Percentiles rank a stretch among this genome's conserved stretches.
Conservation (phyloP, 1,140 invertebrate genomes). For the Lepidotrigona ventralis region DNA sequence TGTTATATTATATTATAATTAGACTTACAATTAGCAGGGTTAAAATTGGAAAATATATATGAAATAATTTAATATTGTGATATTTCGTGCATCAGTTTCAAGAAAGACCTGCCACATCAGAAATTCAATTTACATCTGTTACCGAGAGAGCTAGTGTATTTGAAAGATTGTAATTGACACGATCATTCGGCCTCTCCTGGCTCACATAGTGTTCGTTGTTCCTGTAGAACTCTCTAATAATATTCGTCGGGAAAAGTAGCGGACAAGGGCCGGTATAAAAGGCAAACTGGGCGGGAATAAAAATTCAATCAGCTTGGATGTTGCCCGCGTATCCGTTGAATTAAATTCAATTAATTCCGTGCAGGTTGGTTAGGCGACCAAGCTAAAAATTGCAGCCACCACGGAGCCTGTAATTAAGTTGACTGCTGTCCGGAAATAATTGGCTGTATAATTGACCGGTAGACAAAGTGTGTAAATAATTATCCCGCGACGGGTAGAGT, state of each 20-base stretch:
- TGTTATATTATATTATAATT: too few relatives aligned
- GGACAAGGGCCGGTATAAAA: background rate
- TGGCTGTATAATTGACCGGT: slow-evolving; percentile 57
- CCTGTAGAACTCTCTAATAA: too few relatives aligned
- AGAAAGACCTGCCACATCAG: too few relatives aligned
- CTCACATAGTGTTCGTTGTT: too few relatives aligned
- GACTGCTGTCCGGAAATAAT: slow-evolving; percentile 51
- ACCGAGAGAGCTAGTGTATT: too few relatives aligned
- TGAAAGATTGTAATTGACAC: too few relatives aligned
- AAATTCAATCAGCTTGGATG: slow-evolving; percentile 50
- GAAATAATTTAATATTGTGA: too few relatives aligned
- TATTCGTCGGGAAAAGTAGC: background rate
- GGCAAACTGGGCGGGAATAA: slow-evolving; percentile 20
- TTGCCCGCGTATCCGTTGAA: slow-evolving; percentile 29
- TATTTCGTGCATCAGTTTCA: too few relatives aligned
- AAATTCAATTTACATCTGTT: too few relatives aligned
- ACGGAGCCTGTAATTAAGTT: slow-evolving; percentile 52
- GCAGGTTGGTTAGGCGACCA: slow-evolving; percentile 36
- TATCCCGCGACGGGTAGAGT: background rate
- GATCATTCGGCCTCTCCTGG: too few relatives aligned
- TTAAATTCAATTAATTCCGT: slow-evolving; percentile 62
- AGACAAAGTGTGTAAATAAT: slow-evolving; percentile 23
- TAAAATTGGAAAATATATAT: too few relatives aligned
- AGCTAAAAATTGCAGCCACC: slow-evolving; percentile 43
- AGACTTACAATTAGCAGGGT: too few relatives aligned